phyloP scores from a whole-genome alignment of 2,888 invertebrate genomes.

The Amphipyra tragopoginis region DNA sequence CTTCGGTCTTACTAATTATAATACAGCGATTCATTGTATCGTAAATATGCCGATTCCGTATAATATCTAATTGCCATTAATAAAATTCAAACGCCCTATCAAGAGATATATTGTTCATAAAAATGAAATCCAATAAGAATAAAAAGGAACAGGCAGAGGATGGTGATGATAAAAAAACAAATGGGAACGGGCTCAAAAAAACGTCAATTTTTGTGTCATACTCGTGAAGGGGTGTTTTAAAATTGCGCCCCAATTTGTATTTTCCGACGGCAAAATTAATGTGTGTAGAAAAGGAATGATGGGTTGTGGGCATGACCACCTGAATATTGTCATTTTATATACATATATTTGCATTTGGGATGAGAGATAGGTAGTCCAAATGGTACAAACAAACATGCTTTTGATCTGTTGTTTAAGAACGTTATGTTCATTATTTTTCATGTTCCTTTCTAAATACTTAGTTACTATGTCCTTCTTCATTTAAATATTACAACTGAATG shows the following conservation, averaged over 20 bases:
- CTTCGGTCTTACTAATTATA: neutral
- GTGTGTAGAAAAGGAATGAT: slow-evolving; percentile 50
- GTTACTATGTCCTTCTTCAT: neutral
- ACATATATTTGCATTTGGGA: slow-evolving; percentile 32
- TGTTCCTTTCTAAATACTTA: no score
- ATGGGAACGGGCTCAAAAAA: slow-evolving; percentile 72
- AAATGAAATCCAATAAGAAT: slow-evolving; percentile 71
- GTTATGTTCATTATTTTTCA: neutral
- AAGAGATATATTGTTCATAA: slow-evolving; percentile 56
- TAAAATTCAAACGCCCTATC: slow-evolving; percentile 49
- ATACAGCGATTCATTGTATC: slow-evolving; percentile 7
- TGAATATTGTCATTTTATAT: slow-evolving; percentile 21
- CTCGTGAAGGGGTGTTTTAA: slow-evolving; percentile 54
- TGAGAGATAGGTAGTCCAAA: neutral
- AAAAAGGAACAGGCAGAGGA: slow-evolving; percentile 64
- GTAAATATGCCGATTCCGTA: slow-evolving; percentile 16
- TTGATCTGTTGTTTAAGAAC: slow-evolving; percentile 1
- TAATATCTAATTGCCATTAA: slow-evolving; percentile 36
- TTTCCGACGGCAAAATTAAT: slow-evolving; percentile 68
- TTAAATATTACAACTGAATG: neutral
- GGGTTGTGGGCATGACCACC: slow-evolving; percentile 31
- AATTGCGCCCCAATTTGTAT: slow-evolving; percentile 70
- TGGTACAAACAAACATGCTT: slow-evolving; percentile 2
- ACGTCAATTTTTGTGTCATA: slow-evolving; percentile 64
- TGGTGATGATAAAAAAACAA: slow-evolving; percentile 67